Evolutionary conservation across 2,888 invertebrate species (phyloP), one percentile per base, ranked within the genome.

Genomic region (Agrochola lychnidis): DNA sequence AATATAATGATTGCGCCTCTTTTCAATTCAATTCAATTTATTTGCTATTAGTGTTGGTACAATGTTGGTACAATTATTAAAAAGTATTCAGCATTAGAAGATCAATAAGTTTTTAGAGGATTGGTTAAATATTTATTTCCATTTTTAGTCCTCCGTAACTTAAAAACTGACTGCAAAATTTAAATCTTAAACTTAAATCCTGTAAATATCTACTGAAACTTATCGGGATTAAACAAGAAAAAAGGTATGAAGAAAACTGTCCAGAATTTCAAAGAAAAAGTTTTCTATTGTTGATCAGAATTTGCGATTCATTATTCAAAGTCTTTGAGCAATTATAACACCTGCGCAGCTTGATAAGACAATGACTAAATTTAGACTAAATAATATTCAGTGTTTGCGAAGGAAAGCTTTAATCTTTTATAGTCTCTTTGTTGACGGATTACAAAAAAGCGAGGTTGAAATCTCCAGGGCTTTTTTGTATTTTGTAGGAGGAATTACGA

Each of bases 281-380:
- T 83, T 83, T 81, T 69, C 77, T 77, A 77, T 84, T 80, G 84
- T 80, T 59, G 66, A 83, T 75, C 66, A 76, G 61, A 83, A 80
- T 80, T 80, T 70, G 48, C 70, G 80, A 76, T 83, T 83, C 70
- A 83, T 83, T 80, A 70, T 73, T 76, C 76, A 73, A 82, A 82
- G 73, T 68, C 81, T 83, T 83, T 83, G 76, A 83, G n/a, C 77
- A 84, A 82, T 84, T 73, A 78, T 69, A 73, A 66, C 78, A 84
- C 84, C 84, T 84, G 85, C 85, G 59, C 36, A 40, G 61, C 7
- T 73, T 69, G 78, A 83, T 84, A 84, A 83, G 77, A 77, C 79
- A 82, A 83, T 71, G 71, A 70, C 73, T 57, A 61, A 76, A 83
- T 76, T 79, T 73, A 14, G 59, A 80, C 62, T 70, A 73, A 83